A percentile compares a stretch with the other conserved stretches of the same genome.
Evolutionary conservation across 1,140 invertebrate species (phyloP).

Genomic region (Pachyrhynchus sulphureomaculatus): DNA sequence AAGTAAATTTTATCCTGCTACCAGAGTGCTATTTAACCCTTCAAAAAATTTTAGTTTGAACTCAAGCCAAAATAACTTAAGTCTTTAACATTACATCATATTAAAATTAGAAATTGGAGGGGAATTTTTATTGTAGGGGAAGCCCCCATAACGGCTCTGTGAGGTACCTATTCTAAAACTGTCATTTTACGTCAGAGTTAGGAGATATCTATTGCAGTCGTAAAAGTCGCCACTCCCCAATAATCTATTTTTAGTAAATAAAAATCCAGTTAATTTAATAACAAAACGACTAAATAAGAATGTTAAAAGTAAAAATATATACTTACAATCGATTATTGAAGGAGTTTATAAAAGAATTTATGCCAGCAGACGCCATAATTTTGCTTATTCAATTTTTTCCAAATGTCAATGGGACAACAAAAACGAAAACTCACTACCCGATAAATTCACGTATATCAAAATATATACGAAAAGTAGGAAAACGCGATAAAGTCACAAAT

Average conservation of each 20-base stretch:
- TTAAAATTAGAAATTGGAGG: too few species aligned
- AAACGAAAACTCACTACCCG: not conserved
- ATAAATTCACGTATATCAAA: not conserved
- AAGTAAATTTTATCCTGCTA: too few species aligned
- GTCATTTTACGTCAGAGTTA: too few species aligned
- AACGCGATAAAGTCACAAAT: not conserved
- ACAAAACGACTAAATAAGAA: not conserved
- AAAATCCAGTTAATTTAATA: not conserved
- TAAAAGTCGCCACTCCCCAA: too few species aligned
- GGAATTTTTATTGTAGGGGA: too few species aligned
- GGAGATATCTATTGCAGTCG: too few species aligned
- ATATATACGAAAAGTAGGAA: not conserved
- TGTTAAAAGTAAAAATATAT: not conserved
- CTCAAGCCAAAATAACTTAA: too few species aligned
- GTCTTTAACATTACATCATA: too few species aligned
- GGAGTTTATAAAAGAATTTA: slow-evolving; percentile 49
- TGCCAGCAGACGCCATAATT: slow-evolving; percentile 46
- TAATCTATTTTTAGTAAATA: not conserved
- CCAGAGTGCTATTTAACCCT: too few species aligned
- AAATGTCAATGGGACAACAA: slow-evolving; percentile 18
- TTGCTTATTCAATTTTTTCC: slow-evolving; percentile 36
- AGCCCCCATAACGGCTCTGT: too few species aligned
- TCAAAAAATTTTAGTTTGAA: too few species aligned
- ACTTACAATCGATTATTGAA: slow-evolving; percentile 51
- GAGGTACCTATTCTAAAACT: too few species aligned